Evolutionary conservation across 1,140 invertebrate genomes (phyloP), one percentile per base, ranked within the genome.

Genomic region (Diabrotica undecimpunctata): DNA sequence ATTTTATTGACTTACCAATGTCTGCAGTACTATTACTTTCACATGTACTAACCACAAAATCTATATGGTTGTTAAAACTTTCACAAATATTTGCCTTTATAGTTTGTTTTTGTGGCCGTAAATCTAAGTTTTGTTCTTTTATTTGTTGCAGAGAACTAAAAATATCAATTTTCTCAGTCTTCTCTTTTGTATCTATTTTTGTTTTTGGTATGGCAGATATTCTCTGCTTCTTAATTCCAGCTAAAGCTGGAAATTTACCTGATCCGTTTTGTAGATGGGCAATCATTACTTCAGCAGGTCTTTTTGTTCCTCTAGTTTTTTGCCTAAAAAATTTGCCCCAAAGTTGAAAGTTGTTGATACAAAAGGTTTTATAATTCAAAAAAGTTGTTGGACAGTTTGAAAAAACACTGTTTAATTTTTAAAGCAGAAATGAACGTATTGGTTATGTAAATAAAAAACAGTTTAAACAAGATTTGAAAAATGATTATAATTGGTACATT

Each of bases 21-120:
- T 78, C 77, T n/a, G 69, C 63, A 54, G 74, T 66, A 66, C 78
- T 89, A 5, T 87, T 82, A 73, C 97, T 94, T 78, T 97, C 95
- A 9, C 92, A 89, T 68, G 89, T 88, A 75, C 97, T 94, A 78
- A 97, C 90, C 37, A 97, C 93, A 70, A 88, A 85, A 72, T 98
- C 95, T 74, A 97, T 90, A 54, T 90, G 88, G 69, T 88, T 87
- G 76, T 92, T 94, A 78, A 97, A 98, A 70, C 92, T 88, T 74
- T 95, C 92, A 80, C 96, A 98, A 8, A 94, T 97, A 77, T 94
- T 95, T 13, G 93, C 95, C 73, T 97, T 94, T 87, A 96, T 92
- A 1, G 96, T 82, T 79, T 97, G 95, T 78, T 97, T 95, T 37
- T 90, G 86, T 61, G 89, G 90, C 54, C 95, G 77, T 80, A 94